Evolutionary conservation across 2,113 vertebrate species (phyloP), one percentile per base, ranked within the genome.

Genomic region (Lampris megalopsis): DNA sequence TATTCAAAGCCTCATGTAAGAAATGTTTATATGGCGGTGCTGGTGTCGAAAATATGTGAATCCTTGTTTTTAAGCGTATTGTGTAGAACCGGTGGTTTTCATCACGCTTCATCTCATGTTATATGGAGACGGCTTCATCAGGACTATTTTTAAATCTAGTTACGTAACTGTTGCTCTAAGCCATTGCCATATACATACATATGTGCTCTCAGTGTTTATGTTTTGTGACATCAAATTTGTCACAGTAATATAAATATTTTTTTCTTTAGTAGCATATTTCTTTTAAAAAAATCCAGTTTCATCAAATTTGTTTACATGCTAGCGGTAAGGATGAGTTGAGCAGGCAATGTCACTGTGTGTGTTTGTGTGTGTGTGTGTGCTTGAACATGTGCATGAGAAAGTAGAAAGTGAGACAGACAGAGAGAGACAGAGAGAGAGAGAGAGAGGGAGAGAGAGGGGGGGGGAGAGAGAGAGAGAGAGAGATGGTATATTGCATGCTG

Each of bases 261-360:
- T 75, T 9, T 71, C 83, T 67, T 73, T 67, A 87, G 71, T 83
- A 68, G 77, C 67, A 79, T 64, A 63, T 75, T 52, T 24, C 24
- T 24, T 24, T 24, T 24, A 24, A 68, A 9, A 63, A 83, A 79
- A 76, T 54, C 70, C 49, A 79, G 70, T 40, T 59, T 35, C 68
- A 58, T 71, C 77, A 40, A 56, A 62, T 6, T 13, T 67, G 79
- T 75, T 89, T 72, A 38, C 69, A 57, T 13, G 75, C n/a, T 4
- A 3, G 68, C 70, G 85, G 81, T 76, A 71, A 82, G 79, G 48
- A 84, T 74, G 84, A 77, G 50, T 85, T 74, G 84, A 77, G 50
- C 78, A 38, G 78, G 75, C 69, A 63, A 89, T 81, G 90, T 78
- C 75, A 56, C 40, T 0, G 10, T 49, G 0, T 11, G 38, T 24